A percentile compares a stretch with the other conserved stretches of the same genome.
Conservation (phyloP, 1,140 invertebrate species). For the Zelostemma sp. region DNA sequence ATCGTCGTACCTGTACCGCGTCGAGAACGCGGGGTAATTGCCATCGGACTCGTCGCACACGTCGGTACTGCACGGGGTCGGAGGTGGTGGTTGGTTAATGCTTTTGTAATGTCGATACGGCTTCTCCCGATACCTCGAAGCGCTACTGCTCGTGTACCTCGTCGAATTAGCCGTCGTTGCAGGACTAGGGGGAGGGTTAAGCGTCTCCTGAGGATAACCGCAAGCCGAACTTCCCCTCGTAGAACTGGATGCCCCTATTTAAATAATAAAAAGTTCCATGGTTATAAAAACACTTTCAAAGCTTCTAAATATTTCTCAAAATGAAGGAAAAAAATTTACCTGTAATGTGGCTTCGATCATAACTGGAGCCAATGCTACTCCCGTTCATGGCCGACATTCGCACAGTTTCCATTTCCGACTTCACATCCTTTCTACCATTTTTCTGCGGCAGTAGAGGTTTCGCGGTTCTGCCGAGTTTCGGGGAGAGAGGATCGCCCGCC, state of each 20-base stretch:
- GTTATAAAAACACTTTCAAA: too few species aligned
- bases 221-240: constrained; percentile 73
- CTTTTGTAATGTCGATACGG: constrained; percentile 83
- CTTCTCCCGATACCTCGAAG: constrained; percentile 69
- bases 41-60: constrained; percentile 91
- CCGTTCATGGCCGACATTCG: constrained; percentile 77
- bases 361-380: constrained; percentile 75
- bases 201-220: constrained; percentile 83
- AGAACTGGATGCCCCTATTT: constrained; percentile 82
- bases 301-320: not conserved
- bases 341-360: constrained; percentile 85
- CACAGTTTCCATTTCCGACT: constrained; percentile 70
- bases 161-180: constrained; percentile 78
- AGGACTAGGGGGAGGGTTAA: constrained; percentile 92
- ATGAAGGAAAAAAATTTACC: constrained; percentile 42
- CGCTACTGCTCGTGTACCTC: constrained; percentile 72
- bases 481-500: constrained; percentile 74
- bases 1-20: constrained; percentile 68
- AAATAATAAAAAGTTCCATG: too few species aligned
- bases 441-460: constrained; percentile 61
- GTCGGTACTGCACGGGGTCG: constrained; percentile 94
- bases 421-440: constrained; percentile 66
- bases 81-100: constrained; percentile 88
- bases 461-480: constrained; percentile 60
- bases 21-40: constrained; percentile 71